Percentiles rank a stretch among this genome's conserved stretches.
Evolutionary conservation across 2,888 invertebrate species (phyloP).

Genomic region (Platycheirus rosarum): DNA sequence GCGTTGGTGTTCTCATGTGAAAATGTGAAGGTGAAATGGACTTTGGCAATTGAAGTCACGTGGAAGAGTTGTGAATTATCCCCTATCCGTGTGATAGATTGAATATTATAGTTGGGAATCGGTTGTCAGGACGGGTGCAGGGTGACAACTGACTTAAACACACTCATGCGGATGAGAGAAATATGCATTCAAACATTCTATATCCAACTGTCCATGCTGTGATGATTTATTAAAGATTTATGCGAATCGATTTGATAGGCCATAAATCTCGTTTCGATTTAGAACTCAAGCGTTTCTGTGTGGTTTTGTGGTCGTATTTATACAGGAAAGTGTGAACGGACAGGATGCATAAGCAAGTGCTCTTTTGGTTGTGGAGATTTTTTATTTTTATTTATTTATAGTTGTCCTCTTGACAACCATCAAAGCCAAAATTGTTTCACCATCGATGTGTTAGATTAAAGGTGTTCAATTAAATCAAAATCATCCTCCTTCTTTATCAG

Average conservation of each 20-base stretch:
- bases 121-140: background rate
- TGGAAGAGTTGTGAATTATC: background rate
- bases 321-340: background rate
- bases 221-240: constrained; percentile 73
- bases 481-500: constrained; percentile 14
- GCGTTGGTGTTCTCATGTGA: background rate
- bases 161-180: constrained; percentile 11
- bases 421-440: too few relatives aligned
- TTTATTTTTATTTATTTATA: too few relatives aligned
- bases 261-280: constrained; percentile 65
- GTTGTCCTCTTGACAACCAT: too few relatives aligned
- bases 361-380: background rate
- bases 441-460: too few relatives aligned
- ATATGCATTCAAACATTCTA: constrained; percentile 24
- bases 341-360: background rate
- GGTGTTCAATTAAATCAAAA: too few relatives aligned
- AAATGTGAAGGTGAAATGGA: background rate
- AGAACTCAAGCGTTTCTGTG: constrained; percentile 24
- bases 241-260: constrained; percentile 61
- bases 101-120: background rate
- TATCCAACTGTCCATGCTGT: constrained; percentile 45
- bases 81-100: background rate
- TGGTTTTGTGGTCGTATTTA: background rate
- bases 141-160: background rate
- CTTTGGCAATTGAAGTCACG: background rate